Evolutionary conservation across 2,888 invertebrate species (phyloP), one percentile per base, ranked within the genome.

Genomic region (Yponomeuta evonymella): DNA sequence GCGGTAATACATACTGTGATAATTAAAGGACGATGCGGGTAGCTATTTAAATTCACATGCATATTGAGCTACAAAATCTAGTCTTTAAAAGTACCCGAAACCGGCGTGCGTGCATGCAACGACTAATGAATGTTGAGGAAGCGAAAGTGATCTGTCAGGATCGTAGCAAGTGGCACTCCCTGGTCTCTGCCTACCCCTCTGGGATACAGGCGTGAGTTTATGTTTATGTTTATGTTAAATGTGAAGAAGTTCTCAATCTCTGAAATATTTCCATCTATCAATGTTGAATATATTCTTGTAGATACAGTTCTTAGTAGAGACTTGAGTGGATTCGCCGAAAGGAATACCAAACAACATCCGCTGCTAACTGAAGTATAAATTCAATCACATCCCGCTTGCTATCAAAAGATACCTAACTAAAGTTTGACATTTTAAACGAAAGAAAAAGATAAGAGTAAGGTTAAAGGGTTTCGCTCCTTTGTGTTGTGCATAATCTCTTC

Each of bases 21-120:
- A 36, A 33, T 36, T 33, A 33, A 66, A 66, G 23, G 64, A 58
- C 67, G 30, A 70, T 48, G 70, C 51, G 62, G 58, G 33, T 58
- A 70, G 71, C 71, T 69, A 70, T 29, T 62, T 11, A 71, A 72
- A 66, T 73, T 78, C 79, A 77, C 78, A 79, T 76, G 75, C 73
- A 67, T 77, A 75, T 79, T 76, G 48, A 65, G 70, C 79, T 76
- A 76, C 78, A 71, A 64, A 43, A 36, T 58, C 48, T 68, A 9
- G 23, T 48, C 51, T 68, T 48, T 15, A n/a, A n/a, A n/a, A n/a
- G n/a, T n/a, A n/a, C n/a, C n/a, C n/a, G n/a, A n/a, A n/a, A n/a
- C n/a, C n/a, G n/a, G n/a, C n/a, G n/a, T n/a, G n/a, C n/a, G n/a
- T n/a, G n/a, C n/a, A n/a, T n/a, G n/a, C n/a, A n/a, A n/a, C n/a